Evolutionary conservation across 2,888 invertebrate species (phyloP).

Genomic region (Sesamia inferens): DNA sequence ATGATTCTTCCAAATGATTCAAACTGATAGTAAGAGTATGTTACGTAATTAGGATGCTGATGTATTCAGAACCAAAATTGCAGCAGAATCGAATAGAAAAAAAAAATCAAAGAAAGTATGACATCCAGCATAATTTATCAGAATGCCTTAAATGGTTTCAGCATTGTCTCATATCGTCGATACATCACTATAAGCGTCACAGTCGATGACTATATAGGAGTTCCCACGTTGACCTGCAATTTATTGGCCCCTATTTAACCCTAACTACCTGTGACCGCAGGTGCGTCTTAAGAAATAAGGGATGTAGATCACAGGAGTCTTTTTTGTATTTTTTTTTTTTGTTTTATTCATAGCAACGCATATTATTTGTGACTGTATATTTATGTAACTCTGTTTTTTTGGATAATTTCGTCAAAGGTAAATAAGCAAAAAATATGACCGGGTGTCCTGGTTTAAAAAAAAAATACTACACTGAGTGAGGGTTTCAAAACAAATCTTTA

Average conservation of each 20-base stretch:
- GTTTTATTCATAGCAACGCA: constrained; percentile 26
- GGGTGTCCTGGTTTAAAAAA: neutral
- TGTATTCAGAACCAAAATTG: neutral
- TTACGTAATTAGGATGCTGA: neutral
- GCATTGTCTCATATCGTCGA: constrained; percentile 60
- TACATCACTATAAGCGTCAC: constrained; percentile 77
- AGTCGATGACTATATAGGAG: constrained; percentile 76
- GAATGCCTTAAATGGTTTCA: constrained; percentile 47
- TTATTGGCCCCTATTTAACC: constrained; percentile 84
- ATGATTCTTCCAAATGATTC: no score
- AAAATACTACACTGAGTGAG: neutral
- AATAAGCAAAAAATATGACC: neutral
- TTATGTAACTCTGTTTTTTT: no score
- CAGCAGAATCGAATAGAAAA: neutral
- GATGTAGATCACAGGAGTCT: constrained; percentile 67
- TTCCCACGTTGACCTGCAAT: constrained; percentile 90
- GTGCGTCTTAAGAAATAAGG: constrained; percentile 85
- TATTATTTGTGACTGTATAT: neutral
- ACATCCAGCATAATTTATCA: constrained; percentile 32
- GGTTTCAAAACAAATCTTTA: neutral
- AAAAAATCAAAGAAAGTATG: constrained; percentile 31
- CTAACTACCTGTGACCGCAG: constrained; percentile 87
- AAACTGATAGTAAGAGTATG: no score
- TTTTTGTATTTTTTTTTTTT: constrained; percentile 24
- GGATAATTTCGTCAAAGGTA: no score